Evolutionary conservation across 2,113 vertebrate genomes (phyloP).

Genomic region (Labrus mixtus): DNA sequence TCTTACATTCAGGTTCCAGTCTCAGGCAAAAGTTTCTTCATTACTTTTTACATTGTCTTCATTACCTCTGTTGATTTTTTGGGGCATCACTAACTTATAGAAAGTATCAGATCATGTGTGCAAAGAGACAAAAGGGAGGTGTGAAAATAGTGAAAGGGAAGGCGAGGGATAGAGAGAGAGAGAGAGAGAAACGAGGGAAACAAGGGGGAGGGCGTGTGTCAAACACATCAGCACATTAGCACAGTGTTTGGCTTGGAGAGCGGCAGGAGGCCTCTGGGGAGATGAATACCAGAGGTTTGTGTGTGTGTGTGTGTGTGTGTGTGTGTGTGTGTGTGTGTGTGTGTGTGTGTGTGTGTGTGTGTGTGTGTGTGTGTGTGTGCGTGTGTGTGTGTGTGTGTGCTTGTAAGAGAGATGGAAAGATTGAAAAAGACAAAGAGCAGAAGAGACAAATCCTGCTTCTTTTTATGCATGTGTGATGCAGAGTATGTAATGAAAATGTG

Average conservation of each 20-base stretch:
- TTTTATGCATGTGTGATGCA: conserved; percentile 17
- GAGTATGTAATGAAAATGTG: conserved; percentile 25
- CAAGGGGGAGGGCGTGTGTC: conserved; percentile 36
- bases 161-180: conserved; percentile 10
- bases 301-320: conserved; percentile 26
- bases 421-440: neutral
- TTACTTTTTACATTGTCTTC: conserved; percentile 41
- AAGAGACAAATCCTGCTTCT: conserved; percentile 9
- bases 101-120: conserved; percentile 6
- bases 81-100: conserved; percentile 25
- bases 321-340: conserved; percentile 25
- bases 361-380: conserved; percentile 17
- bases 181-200: conserved; percentile 30
- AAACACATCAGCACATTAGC: conserved; percentile 68
- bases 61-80: conserved; percentile 20
- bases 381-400: neutral
- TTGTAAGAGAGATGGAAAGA: conserved; percentile 1
- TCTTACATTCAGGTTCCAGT: conserved; percentile 16
- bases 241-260: conserved; percentile 58
- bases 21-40: conserved; percentile 15
- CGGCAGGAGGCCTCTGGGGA: conserved; percentile 57
- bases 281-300: conserved; percentile 46
- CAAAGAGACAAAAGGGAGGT: neutral
- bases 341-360: conserved; percentile 28
- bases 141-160: conserved; percentile 27